These are phyloP conservation scores for Callyntrura sp. DNA, from an alignment of 2,888 invertebrate genomes.

Conservation along the genomic window DNA sequence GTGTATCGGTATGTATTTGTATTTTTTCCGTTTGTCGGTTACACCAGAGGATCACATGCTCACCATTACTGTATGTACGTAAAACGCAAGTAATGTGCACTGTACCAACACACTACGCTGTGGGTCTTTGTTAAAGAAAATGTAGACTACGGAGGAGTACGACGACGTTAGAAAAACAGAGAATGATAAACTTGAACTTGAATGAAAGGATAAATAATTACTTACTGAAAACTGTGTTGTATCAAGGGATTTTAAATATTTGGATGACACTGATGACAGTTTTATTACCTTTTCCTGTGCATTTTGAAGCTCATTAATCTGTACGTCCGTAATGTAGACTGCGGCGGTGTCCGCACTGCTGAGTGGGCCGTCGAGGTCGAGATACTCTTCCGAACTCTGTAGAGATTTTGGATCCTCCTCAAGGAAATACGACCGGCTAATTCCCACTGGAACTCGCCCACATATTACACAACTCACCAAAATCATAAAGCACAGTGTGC, in stretches of 20 bases:
- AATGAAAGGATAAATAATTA: slow-evolving; percentile 32
- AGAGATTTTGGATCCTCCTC: slow-evolving; percentile 14
- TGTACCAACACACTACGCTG: background rate
- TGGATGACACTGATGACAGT: slow-evolving; percentile 46
- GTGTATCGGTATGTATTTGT: background rate
- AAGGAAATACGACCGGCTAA: background rate
- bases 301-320: slow-evolving; percentile 63
- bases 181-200: slow-evolving; percentile 53
- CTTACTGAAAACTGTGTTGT: slow-evolving; percentile 33
- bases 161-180: background rate
- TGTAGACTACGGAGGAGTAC: background rate
- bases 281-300: slow-evolving; percentile 72
- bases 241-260: slow-evolving; percentile 17
- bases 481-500: slow-evolving; percentile 28
- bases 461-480: slow-evolving; percentile 51
- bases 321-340: slow-evolving; percentile 61
- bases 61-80: background rate
- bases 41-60: slow-evolving; percentile 21
- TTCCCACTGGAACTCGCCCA: slow-evolving; percentile 69
- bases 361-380: slow-evolving; percentile 42
- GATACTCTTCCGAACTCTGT: slow-evolving; percentile 46
- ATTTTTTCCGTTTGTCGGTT: slow-evolving; percentile 15
- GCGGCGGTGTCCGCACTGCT: slow-evolving; percentile 26
- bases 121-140: no score
- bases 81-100: background rate